Percentiles rank a stretch among this genome's conserved stretches.
phyloP scores from a whole-genome alignment of 2,797 vertebrate genomes.

The Ceryle rudis region DNA sequence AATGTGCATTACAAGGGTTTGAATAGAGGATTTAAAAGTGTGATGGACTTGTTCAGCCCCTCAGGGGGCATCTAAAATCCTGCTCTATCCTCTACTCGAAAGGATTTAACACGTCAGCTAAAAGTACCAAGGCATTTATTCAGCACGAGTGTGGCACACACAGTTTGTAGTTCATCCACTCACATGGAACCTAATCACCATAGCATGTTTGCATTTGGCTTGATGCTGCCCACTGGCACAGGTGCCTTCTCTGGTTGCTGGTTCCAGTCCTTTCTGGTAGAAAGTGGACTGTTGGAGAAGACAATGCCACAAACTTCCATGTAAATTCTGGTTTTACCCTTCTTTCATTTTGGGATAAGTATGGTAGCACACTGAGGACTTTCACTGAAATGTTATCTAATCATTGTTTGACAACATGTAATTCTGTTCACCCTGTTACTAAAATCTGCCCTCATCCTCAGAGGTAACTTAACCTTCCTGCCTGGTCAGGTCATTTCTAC shows the following conservation, averaged over 20 bases:
- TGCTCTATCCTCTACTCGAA: neutral
- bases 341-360: neutral
- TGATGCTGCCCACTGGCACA: neutral
- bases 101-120: neutral
- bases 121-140: neutral
- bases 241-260: neutral
- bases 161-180: neutral
- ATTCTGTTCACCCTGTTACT: neutral
- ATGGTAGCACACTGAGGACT: neutral
- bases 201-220: neutral
- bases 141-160: neutral
- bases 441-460: neutral
- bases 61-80: neutral
- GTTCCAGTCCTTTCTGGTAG: neutral
- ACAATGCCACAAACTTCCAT: neutral
- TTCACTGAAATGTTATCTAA: neutral
- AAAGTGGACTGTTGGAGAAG: neutral
- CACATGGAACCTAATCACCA: neutral
- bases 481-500: neutral
- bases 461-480: neutral
- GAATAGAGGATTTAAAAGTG: neutral
- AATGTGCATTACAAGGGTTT: neutral
- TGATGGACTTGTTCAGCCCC: neutral
- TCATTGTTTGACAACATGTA: neutral
- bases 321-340: neutral